phyloP scores from a whole-genome alignment of 1,140 invertebrate species.

The Cecropterus lyciades region DNA sequence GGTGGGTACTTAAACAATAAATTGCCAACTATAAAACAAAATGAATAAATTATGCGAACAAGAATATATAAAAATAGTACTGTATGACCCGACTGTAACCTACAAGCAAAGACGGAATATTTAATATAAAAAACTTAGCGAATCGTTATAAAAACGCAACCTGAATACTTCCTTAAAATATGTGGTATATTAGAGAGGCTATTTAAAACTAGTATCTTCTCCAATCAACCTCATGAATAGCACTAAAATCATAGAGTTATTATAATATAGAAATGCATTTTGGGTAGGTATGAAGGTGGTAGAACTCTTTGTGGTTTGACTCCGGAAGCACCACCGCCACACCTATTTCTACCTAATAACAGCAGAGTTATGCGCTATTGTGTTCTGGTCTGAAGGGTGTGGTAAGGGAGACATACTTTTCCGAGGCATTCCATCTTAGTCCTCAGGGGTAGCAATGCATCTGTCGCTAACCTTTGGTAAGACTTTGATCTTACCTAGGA shows the following conservation, averaged over 20 bases:
- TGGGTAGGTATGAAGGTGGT: too few species aligned
- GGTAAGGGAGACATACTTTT: too few species aligned
- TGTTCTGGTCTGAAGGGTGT: too few species aligned
- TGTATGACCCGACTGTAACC: not conserved
- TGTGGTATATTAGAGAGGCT: conserved; percentile 3
- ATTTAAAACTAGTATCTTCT: conserved; percentile 14
- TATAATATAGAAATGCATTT: not conserved
- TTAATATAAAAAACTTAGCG: not conserved
- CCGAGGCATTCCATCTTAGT: too few species aligned
- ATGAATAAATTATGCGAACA: conserved; percentile 15
- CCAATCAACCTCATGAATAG: conserved; percentile 2
- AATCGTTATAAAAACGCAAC: not conserved
- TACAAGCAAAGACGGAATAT: not conserved
- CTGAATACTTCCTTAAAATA: not conserved
- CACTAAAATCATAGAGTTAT: not conserved
- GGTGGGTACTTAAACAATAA: conserved; percentile 19
- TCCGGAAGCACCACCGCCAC: too few species aligned
- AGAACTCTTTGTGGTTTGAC: too few species aligned
- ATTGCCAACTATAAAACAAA: conserved; percentile 16
- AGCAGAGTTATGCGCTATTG: too few species aligned
- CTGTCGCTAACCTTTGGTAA: too few species aligned
- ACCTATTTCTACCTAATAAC: too few species aligned
- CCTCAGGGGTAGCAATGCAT: too few species aligned
- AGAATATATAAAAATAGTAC: not conserved
- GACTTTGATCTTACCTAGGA: too few species aligned